Conservation (phyloP, 1,140 invertebrate species). For the Drosophila ercepeae region DNA sequence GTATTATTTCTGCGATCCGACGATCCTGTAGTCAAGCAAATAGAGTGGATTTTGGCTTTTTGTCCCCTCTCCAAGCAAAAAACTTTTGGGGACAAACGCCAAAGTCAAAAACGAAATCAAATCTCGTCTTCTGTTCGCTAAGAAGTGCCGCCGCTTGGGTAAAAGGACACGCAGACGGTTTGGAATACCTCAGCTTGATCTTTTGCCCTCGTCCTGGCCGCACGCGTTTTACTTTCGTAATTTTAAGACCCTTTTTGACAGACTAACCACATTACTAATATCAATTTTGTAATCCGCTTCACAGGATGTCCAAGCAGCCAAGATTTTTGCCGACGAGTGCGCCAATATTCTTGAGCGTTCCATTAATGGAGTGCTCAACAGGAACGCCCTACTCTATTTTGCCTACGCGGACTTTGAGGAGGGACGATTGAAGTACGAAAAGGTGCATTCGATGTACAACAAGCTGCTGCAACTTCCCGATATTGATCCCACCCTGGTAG, state of each 20-base stretch:
- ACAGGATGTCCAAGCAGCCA: conserved; percentile 95
- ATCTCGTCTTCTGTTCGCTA: conserved; percentile 59
- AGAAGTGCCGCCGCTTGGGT: conserved; percentile 73
- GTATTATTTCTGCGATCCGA: conserved; percentile 17
- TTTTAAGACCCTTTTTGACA: neutral
- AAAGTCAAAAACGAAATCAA: conserved; percentile 41
- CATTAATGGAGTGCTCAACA: conserved; percentile 93
- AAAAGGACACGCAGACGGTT: conserved; percentile 51
- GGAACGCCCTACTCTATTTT: conserved; percentile 97
- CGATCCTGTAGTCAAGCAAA: conserved; percentile 44
- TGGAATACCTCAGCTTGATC: conserved; percentile 37
- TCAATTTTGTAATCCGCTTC: neutral
- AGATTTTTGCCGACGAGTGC: conserved; percentile 96
- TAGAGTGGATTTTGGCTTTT: conserved; percentile 45
- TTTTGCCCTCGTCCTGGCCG: conserved; percentile 60
- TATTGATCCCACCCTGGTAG: conserved; percentile 96
- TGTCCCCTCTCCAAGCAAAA: neutral
- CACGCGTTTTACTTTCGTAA: conserved; percentile 69
- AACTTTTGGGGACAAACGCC: conserved; percentile 3
- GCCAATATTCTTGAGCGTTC: conserved; percentile 97
- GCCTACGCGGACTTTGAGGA: conserved; percentile 99
- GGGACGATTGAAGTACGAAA: conserved; percentile 97
- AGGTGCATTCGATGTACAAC: conserved; percentile 98
- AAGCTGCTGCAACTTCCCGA: conserved; percentile 94
- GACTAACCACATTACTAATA: too few relatives aligned